Evolutionary conservation across 1,140 invertebrate species (phyloP), one percentile per base, ranked within the genome.

Genomic region (Zaprionus capensis): DNA sequence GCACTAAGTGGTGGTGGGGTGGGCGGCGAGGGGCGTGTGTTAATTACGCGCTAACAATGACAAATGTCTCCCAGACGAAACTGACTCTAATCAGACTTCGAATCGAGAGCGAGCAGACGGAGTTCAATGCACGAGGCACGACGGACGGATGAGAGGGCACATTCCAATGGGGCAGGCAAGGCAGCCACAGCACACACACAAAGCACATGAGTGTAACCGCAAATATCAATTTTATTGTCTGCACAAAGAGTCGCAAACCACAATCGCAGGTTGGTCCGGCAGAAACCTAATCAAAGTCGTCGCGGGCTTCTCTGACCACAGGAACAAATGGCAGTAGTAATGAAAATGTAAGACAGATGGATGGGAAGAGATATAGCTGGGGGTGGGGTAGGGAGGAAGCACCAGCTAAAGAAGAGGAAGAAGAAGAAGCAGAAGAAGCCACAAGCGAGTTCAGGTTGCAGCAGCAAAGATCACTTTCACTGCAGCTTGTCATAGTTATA

Each of bases 181-280:
- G 31, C 31, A 34, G 31, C 28, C 31, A 34, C 31, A 34, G 9
- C 82, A 81, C 15, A 56, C 71, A 36, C 34, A 68, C 55, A 69
- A 41, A 41, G 2, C 22, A 12, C 28, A 73, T 24, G 14, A 51
- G 46, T 51, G 46, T 12, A 71, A 75, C 85, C 85, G 73, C 85
- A 90, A 90, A 90, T 90, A 90, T 90, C 79, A 90, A 90, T 90
- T 90, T 90, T 74, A 90, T 85, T 85, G 76, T 81, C 78, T 71
- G 71, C 53, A 53, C 61, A 56, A 7, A 31, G 28, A 31, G 28
- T 53, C 31, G 63, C 63, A 69, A 76, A 78, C 66, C 71, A 65
- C 77, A 74, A 70, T n/a, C 41, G 63, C 78, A 66, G 56, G 20
- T 46, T 17, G n/a, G 41, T 51, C 49, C 59, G 44, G 53, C 49